Evolutionary conservation across 2,888 invertebrate species (phyloP).

Genomic region (Phanerotoma sp.): DNA sequence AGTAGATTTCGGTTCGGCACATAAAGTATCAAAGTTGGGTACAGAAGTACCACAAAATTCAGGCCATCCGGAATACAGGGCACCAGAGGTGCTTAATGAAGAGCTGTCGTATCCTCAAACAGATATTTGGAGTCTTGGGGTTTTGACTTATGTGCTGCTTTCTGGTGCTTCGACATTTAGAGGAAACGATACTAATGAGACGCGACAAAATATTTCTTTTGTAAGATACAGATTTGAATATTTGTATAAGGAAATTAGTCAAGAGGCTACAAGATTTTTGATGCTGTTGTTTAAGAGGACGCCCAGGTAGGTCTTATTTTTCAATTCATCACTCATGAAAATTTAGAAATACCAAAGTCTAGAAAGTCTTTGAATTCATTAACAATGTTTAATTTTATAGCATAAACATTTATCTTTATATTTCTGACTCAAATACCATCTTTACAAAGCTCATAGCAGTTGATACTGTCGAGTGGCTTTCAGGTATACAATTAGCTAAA

Average conservation of each 20-base stretch:
- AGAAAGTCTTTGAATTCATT: no score
- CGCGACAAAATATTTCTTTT: conserved; percentile 87
- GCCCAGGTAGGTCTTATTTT: conserved; percentile 83
- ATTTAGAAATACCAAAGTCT: no score
- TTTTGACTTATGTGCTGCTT: conserved; percentile 86
- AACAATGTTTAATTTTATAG: no score
- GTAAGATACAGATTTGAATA: conserved; percentile 93
- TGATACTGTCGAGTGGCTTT: no score
- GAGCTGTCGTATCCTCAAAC: conserved; percentile 87
- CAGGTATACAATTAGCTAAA: no score
- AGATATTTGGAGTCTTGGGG: conserved; percentile 96
- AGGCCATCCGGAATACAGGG: conserved; percentile 76
- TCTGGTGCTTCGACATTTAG: conserved; percentile 92
- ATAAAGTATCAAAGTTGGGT: conserved; percentile 78
- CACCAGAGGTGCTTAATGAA: conserved; percentile 87
- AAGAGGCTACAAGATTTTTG: conserved; percentile 89
- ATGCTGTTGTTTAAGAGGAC: conserved; percentile 94
- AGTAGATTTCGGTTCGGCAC: conserved; percentile 88
- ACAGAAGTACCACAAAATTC: conserved; percentile 67
- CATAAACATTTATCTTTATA: no score
- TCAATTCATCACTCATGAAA: no score
- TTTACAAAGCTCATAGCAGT: no score
- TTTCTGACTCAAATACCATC: no score
- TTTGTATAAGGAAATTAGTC: conserved; percentile 91
- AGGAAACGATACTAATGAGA: conserved; percentile 79